phyloP scores from a whole-genome alignment of 2,113 vertebrate genomes.

The Dryoscopus gambensis region DNA sequence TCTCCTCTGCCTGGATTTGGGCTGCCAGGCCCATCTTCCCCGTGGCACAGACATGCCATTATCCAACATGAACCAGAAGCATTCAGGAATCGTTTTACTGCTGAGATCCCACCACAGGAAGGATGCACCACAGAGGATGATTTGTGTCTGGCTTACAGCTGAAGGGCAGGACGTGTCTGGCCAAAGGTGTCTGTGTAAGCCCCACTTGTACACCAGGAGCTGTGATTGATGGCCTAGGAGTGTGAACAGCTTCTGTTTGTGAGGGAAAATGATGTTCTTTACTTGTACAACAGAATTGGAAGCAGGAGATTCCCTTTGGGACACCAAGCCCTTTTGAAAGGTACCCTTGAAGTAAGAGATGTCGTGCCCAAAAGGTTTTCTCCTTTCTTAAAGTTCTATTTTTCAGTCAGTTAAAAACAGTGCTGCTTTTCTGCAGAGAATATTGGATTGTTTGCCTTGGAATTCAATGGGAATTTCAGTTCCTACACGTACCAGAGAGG shows the following conservation, averaged over 20 bases:
- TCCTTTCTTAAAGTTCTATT: neutral
- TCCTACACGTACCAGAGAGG: fast-evolving
- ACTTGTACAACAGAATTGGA: neutral
- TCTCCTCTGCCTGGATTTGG: neutral
- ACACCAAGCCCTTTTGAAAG: neutral
- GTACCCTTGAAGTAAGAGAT: neutral
- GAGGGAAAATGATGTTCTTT: neutral
- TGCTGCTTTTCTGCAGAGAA: neutral
- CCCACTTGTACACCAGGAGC: too few relatives aligned
- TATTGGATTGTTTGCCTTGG: neutral
- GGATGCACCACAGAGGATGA: neutral
- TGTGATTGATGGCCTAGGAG: neutral
- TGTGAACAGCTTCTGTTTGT: neutral
- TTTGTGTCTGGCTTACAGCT: neutral
- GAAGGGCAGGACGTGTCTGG: neutral
- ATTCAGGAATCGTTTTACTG: fast-evolving
- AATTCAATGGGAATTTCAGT: neutral
- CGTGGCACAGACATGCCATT: fast-evolving
- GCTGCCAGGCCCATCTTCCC: neutral
- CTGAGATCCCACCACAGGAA: neutral
- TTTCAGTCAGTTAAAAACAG: neutral
- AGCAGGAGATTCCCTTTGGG: neutral
- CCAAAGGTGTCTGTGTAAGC: neutral
- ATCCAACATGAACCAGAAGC: fast-evolving
- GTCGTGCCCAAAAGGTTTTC: neutral